phyloP scores from a whole-genome alignment of 2,113 vertebrate species.

The Sciurus niger region DNA sequence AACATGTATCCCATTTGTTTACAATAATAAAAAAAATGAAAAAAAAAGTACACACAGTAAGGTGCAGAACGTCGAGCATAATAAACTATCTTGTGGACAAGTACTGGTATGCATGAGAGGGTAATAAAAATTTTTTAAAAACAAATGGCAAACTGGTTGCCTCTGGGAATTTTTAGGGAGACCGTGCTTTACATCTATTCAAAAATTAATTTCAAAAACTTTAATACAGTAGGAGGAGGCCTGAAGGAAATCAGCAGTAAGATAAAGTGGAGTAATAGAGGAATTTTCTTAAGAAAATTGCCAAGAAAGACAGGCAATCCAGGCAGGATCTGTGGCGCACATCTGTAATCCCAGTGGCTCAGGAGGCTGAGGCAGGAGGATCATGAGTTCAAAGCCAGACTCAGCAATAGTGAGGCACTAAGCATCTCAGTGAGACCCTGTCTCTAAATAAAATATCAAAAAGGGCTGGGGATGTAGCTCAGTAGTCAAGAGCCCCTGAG shows the following conservation, averaged over 20 bases:
- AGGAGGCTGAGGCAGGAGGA: too few relatives aligned
- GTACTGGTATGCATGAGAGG: not conserved
- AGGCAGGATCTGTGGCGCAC: not conserved
- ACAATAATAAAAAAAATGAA: too few relatives aligned
- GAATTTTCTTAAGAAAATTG: not conserved
- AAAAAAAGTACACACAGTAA: not conserved
- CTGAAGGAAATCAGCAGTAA: not conserved
- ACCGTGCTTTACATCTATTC: not conserved
- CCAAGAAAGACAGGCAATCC: not conserved
- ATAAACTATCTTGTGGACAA: not conserved
- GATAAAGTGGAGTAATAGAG: not conserved
- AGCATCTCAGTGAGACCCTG: too few relatives aligned
- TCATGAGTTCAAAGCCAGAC: too few relatives aligned
- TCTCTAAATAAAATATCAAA: too few relatives aligned
- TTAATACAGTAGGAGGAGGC: not conserved
- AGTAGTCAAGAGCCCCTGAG: too few relatives aligned
- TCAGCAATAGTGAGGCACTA: too few relatives aligned
- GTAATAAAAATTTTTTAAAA: not conserved
- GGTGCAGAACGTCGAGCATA: not conserved
- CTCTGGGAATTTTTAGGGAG: not conserved
- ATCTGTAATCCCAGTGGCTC: too few relatives aligned
- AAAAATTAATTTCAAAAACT: slow-evolving; percentile 12
- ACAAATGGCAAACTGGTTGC: not conserved
- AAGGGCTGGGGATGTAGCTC: too few relatives aligned
- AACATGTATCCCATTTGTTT: too few relatives aligned